Conservation (phyloP, 1,140 invertebrate species). For the Battus philenor region DNA sequence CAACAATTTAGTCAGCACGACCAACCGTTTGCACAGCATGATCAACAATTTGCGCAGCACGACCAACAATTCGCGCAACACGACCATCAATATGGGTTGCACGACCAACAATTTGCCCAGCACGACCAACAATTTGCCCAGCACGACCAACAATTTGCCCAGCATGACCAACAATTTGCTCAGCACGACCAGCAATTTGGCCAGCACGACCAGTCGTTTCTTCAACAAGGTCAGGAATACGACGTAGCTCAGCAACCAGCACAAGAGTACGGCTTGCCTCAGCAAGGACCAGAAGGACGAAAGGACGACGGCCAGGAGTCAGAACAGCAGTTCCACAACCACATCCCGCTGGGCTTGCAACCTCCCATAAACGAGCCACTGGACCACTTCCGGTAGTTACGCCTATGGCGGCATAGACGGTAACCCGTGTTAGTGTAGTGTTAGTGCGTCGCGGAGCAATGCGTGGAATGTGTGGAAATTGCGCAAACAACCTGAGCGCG, state of each 20-base stretch:
- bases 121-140: slow-evolving; percentile 22
- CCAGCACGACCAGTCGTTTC: slow-evolving; percentile 19
- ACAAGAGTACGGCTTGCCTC: slow-evolving; percentile 45
- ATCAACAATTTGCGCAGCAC: slow-evolving; percentile 25
- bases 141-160: slow-evolving; percentile 20
- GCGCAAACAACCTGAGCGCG: too few relatives aligned
- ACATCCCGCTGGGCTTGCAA: slow-evolving; percentile 61
- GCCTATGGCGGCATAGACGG: neutral
- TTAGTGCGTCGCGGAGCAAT: too few relatives aligned
- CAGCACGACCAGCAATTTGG: slow-evolving; percentile 18
- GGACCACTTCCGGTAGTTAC: slow-evolving; percentile 56
- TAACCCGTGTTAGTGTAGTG: too few relatives aligned
- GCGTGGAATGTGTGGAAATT: too few relatives aligned
- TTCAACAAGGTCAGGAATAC: slow-evolving; percentile 25
- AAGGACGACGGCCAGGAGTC: slow-evolving; percentile 38
- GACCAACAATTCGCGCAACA: slow-evolving; percentile 20
- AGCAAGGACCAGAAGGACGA: slow-evolving; percentile 42
- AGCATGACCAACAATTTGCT: slow-evolving; percentile 26
- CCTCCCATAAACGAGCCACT: slow-evolving; percentile 57
- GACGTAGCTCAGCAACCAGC: slow-evolving; percentile 28
- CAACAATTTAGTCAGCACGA: slow-evolving; percentile 26
- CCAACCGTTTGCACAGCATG: slow-evolving; percentile 18
- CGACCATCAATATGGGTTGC: slow-evolving; percentile 17
- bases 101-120: slow-evolving; percentile 27
- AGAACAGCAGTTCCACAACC: slow-evolving; percentile 50